phyloP scores from a whole-genome alignment of 2,113 vertebrate genomes.

The Silurus meridionalis region DNA sequence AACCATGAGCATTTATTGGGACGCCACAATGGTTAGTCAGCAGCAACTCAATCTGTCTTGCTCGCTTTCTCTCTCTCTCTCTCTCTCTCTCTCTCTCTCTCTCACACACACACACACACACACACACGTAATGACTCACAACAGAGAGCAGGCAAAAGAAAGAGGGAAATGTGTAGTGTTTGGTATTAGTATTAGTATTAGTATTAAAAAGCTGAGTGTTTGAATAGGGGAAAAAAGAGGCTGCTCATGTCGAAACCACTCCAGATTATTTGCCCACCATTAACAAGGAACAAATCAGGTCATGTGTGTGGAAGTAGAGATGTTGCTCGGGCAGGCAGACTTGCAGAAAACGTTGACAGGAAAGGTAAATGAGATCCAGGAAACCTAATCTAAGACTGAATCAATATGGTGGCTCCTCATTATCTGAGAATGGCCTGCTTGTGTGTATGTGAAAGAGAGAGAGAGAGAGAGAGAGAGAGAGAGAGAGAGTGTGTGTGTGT shows the following conservation, averaged over 20 bases:
- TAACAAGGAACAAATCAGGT: constrained; percentile 46
- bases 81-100: background rate
- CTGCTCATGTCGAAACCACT: constrained; percentile 25
- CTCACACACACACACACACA: constrained; percentile 9
- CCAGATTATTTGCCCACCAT: constrained; percentile 30
- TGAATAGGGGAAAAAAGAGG: background rate
- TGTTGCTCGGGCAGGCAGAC: constrained; percentile 72
- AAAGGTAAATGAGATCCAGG: constrained; percentile 76
- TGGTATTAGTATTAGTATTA: background rate
- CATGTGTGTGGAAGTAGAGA: constrained; percentile 54
- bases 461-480: constrained; percentile 65
- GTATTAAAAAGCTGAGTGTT: constrained; percentile 21
- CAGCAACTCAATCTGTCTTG: constrained; percentile 71
- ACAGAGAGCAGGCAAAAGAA: background rate
- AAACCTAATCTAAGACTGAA: constrained; percentile 78
- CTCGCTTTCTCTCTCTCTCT: constrained; percentile 23
- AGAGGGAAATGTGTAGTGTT: background rate
- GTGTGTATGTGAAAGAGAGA: constrained; percentile 55
- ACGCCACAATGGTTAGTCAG: constrained; percentile 75
- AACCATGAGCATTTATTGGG: constrained; percentile 73
- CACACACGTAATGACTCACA: constrained; percentile 2
- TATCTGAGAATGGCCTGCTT: constrained; percentile 65
- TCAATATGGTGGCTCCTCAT: constrained; percentile 75
- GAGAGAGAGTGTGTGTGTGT: constrained; percentile 13
- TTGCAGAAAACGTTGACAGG: constrained; percentile 72